Percentiles rank a stretch among this genome's conserved stretches.
Evolutionary conservation across 2,888 invertebrate genomes (phyloP).

Genomic region (Spialia ferax): DNA sequence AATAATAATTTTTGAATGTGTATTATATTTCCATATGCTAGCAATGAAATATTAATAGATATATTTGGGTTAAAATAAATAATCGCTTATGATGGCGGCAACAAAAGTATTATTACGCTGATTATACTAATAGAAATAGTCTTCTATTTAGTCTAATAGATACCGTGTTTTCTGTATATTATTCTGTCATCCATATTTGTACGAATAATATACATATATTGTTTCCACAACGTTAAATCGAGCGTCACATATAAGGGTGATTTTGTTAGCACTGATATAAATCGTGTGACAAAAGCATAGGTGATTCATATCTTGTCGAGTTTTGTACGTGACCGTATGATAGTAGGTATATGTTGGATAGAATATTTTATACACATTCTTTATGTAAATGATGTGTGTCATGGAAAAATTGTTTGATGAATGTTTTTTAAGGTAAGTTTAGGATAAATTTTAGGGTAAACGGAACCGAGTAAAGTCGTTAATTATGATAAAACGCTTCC

Average conservation of each 20-base stretch:
- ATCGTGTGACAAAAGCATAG: slow-evolving; percentile 23
- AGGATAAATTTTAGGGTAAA: too few relatives aligned
- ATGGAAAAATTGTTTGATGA: not conserved
- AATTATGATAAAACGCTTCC: too few relatives aligned
- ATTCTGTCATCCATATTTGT: not conserved
- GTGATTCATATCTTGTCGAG: slow-evolving; percentile 24
- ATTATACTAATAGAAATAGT: not conserved
- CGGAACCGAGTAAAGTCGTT: too few relatives aligned
- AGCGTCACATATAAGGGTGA: slow-evolving; percentile 15
- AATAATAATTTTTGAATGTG: too few relatives aligned
- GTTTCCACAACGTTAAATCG: slow-evolving; percentile 17
- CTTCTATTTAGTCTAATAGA: not conserved
- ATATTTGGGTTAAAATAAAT: too few relatives aligned
- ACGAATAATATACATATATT: slow-evolving; percentile 10
- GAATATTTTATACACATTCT: not conserved
- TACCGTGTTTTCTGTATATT: not conserved
- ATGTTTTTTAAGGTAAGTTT: not conserved
- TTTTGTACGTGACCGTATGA: slow-evolving; percentile 23
- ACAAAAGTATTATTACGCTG: too few relatives aligned
- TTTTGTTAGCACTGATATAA: slow-evolving; percentile 29
- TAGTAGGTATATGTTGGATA: slow-evolving; percentile 1
- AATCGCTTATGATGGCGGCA: too few relatives aligned
- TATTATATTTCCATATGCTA: too few relatives aligned
- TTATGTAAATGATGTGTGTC: not conserved
- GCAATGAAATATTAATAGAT: too few relatives aligned